A percentile compares a stretch with the other conserved stretches of the same genome.
phyloP scores from a whole-genome alignment of 2,797 vertebrate species.

The Ataeniobius toweri region DNA sequence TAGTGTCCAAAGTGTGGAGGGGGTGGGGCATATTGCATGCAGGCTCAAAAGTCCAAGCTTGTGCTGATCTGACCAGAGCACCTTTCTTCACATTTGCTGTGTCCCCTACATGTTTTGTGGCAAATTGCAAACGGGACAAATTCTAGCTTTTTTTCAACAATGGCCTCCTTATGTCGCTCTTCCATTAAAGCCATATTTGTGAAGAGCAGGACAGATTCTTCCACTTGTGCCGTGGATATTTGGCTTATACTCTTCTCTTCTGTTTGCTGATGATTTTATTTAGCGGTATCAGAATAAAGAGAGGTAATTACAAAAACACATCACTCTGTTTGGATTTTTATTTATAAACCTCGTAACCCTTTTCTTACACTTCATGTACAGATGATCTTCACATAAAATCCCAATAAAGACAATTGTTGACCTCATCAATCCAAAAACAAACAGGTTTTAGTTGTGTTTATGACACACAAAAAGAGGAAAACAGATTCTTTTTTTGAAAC shows the following conservation, averaged over 20 bases:
- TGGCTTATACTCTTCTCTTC: neutral
- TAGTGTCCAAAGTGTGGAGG: too few species aligned
- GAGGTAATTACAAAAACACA: neutral
- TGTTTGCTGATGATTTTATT: neutral
- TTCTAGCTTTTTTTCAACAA: neutral
- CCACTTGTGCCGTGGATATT: neutral
- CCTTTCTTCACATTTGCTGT: too few species aligned
- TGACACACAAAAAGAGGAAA: neutral
- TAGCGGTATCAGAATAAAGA: neutral
- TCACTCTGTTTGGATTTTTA: neutral
- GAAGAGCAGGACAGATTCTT: neutral
- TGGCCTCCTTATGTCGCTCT: neutral
- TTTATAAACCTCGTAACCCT: neutral
- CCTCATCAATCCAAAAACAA: neutral
- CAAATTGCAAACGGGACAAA: too few species aligned
- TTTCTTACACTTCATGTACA: neutral
- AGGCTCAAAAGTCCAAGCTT: too few species aligned
- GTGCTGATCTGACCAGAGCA: too few species aligned
- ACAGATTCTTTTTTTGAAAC: slow-evolving; percentile 25
- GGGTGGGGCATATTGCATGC: too few species aligned
- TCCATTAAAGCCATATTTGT: neutral
- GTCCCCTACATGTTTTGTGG: too few species aligned
- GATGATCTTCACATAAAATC: neutral
- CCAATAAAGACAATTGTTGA: neutral
- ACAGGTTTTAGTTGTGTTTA: neutral